Evolutionary conservation across 1,140 invertebrate species (phyloP), one percentile per base, ranked within the genome.

Genomic region (Pseudobourletiella spinata): DNA sequence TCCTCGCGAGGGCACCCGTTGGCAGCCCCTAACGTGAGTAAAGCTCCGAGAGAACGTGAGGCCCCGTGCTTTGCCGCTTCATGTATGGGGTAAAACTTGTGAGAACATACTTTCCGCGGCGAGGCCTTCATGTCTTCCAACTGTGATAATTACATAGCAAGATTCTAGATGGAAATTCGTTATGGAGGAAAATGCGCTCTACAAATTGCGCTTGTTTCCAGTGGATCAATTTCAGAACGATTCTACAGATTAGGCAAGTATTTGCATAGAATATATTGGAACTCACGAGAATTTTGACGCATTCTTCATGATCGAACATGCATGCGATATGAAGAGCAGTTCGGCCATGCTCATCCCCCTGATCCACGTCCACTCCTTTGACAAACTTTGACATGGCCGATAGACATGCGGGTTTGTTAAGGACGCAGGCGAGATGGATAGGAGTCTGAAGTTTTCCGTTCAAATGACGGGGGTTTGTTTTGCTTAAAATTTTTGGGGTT

Each of bases 41-140:
- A 82, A 22, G 85, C 82, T 72, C 90, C 86, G 81, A 93, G 82
- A 26, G 88, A 88, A 67, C 83, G 82, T 0, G 87, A 87, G 15
- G 88, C 88, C 32, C 88, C 88, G 73, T 89, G 88, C 73, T 89
- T 89, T 6, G 89, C 88, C 3, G 90, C 89, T 69, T 90, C 84
- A 73, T 92, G 89, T 62, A 92, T 91, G 2, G 89, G 87, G 74
- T 88, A 91, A 73, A 87, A 91, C 14, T 89, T 89, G 77, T 89
- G 87, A 73, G 88, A 85, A 76, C 88, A 90, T 1, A 84, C 81
- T 63, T 79, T 80, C 67, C 83, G 80, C 25, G 84, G 84, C 72
- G 81, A 81, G 48, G 84, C 85, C 63, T 81, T 83, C 65, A 87
- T 80, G 65, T 87, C 82, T 32, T 81, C 82, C 48, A 89, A 83